Evolutionary conservation across 2,797 vertebrate genomes (phyloP).

Genomic region (Poeciliopsis presidionis): DNA sequence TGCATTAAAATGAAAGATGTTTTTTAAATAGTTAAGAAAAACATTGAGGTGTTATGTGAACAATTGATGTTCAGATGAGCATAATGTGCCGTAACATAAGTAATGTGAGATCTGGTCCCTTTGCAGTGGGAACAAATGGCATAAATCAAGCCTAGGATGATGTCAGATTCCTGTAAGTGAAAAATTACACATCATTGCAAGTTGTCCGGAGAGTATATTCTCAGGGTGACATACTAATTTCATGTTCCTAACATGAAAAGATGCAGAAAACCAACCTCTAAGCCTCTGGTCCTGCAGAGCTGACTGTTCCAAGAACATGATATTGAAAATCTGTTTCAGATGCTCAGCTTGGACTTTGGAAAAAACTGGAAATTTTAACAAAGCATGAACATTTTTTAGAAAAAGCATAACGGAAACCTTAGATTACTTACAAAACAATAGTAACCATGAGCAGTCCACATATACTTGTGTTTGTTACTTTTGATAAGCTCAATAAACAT

Average conservation of each 20-base stretch:
- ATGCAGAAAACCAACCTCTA: constrained; percentile 44
- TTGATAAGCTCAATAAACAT: constrained; percentile 19
- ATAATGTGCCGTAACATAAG: not conserved
- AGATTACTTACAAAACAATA: constrained; percentile 35
- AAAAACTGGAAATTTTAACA: constrained; percentile 43
- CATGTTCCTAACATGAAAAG: constrained; percentile 51
- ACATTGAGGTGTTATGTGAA: constrained; percentile 7
- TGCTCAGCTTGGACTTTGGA: constrained; percentile 49
- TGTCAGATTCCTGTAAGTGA: constrained; percentile 49
- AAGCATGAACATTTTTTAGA: constrained; percentile 16
- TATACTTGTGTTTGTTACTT: constrained; percentile 13
- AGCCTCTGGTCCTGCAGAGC: constrained; percentile 28
- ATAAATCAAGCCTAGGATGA: constrained; percentile 50
- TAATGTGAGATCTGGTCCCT: constrained; percentile 33
- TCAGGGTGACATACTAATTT: constrained; percentile 52
- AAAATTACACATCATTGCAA: constrained; percentile 42
- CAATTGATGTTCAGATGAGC: not conserved
- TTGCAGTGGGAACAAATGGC: constrained; percentile 20
- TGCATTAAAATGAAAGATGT: constrained; percentile 1
- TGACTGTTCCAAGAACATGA: constrained; percentile 30
- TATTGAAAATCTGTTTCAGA: constrained; percentile 66
- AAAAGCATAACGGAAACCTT: not conserved
- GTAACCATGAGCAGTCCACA: constrained; percentile 1
- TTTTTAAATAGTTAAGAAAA: not conserved
- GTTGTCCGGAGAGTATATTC: constrained; percentile 31